Conservation (phyloP, 2,113 vertebrate genomes). For the Mormyrus lacerda region DNA sequence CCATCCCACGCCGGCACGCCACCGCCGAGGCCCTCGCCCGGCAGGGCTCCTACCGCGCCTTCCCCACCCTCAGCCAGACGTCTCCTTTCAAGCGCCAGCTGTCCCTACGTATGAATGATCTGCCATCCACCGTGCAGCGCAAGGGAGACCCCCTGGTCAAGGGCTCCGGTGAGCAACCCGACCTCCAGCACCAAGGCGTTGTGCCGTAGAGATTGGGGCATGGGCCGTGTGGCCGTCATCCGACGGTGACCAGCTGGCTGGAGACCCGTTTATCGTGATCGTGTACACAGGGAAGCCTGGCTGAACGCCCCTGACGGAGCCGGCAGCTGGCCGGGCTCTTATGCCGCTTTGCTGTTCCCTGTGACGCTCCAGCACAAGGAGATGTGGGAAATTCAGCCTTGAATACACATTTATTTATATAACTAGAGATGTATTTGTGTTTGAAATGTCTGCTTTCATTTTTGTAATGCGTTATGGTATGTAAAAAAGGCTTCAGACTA, state of each 20-base stretch:
- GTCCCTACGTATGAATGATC: conserved; percentile 89
- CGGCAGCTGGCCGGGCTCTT: not conserved
- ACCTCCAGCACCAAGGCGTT: not conserved
- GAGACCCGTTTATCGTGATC: not conserved
- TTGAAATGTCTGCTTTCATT: not conserved
- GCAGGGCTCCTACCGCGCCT: conserved; percentile 93
- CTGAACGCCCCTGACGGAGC: not conserved
- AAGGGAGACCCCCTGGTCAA: conserved; percentile 90
- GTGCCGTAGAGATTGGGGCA: not conserved
- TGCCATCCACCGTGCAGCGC: conserved; percentile 93
- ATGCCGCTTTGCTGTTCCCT: not conserved
- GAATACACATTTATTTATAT: not conserved
- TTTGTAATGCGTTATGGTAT: not conserved
- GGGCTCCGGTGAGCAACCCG: conserved; percentile 72
- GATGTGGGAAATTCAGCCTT: not conserved
- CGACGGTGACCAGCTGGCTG: not conserved
- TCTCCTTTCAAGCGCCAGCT: conserved; percentile 95
- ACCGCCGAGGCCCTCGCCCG: conserved; percentile 87
- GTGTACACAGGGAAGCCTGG: not conserved
- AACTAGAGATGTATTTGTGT: not conserved
- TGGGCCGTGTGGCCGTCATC: not conserved
- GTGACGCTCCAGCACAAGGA: not conserved
- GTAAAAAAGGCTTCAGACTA: not conserved
- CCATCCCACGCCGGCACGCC: conserved; percentile 86
- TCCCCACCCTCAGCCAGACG: conserved; percentile 90